A percentile compares a stretch with the other conserved stretches of the same genome.
Evolutionary conservation across 2,113 vertebrate genomes (phyloP).

Genomic region (Paramisgurnus dabryanus): DNA sequence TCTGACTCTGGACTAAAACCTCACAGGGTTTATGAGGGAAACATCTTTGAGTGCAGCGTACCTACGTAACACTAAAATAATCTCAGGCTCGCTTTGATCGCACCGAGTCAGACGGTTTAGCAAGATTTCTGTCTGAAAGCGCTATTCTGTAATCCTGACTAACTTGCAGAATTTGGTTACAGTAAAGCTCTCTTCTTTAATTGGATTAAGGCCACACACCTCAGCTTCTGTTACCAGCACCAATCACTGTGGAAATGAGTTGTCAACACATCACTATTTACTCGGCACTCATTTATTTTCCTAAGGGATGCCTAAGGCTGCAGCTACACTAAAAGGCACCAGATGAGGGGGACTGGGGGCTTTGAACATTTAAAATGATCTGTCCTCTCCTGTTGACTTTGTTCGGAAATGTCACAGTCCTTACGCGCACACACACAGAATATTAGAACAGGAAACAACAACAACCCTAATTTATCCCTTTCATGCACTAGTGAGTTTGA

Average conservation of each 20-base stretch:
- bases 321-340: constrained; percentile 56
- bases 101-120: not conserved
- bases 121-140: not conserved
- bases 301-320: constrained; percentile 65
- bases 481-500: constrained; percentile 5
- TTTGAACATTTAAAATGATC: constrained; percentile 48
- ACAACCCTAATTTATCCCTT: constrained; percentile 32
- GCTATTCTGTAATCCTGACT: constrained; percentile 28
- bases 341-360: constrained; percentile 60
- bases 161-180: constrained; percentile 58
- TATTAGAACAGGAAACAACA: constrained; percentile 39
- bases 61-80: constrained; percentile 33
- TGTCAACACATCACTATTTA: constrained; percentile 78
- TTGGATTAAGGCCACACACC: constrained; percentile 81
- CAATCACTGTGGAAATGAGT: constrained; percentile 80
- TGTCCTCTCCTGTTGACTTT: constrained; percentile 42
- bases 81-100: constrained; percentile 1
- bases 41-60: constrained; percentile 3
- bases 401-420: constrained; percentile 48
- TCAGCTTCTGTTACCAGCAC: constrained; percentile 67
- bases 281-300: constrained; percentile 76
- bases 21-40: constrained; percentile 22
- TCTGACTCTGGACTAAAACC: not conserved
- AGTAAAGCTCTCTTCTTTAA: constrained; percentile 67
- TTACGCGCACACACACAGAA: constrained; percentile 37